Percentiles rank a stretch among this genome's conserved stretches.
Evolutionary conservation across 2,113 vertebrate species (phyloP).

Genomic region (Leiothrix lutea): DNA sequence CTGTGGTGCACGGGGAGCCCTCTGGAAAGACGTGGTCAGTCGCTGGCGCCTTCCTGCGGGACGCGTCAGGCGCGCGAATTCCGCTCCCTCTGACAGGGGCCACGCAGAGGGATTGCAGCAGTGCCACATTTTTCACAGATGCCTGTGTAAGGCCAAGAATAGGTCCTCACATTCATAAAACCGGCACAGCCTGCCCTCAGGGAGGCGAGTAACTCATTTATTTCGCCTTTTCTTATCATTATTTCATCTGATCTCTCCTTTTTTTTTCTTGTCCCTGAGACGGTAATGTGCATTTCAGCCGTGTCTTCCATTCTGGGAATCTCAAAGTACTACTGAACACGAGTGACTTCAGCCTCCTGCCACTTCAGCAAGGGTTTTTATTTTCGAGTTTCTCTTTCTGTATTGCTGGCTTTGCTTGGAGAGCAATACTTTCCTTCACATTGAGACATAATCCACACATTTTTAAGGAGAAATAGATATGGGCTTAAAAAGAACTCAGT

Average conservation of each 20-base stretch:
- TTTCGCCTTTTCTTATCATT: constrained; percentile 30
- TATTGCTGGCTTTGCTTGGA: background rate
- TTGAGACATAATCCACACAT: background rate
- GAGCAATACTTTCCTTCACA: background rate
- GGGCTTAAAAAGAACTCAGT: background rate
- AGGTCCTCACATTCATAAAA: constrained; percentile 43
- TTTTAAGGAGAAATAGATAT: background rate
- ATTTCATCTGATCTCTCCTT: background rate
- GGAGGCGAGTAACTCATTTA: background rate
- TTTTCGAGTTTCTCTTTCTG: background rate
- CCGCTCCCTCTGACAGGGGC: background rate
- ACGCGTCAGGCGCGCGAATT: background rate
- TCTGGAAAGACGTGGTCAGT: background rate
- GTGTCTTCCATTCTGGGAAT: background rate
- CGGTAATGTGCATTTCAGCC: background rate
- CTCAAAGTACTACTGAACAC: background rate
- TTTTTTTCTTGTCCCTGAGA: background rate
- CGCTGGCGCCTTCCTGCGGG: background rate
- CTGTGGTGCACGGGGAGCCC: background rate
- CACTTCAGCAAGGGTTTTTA: background rate
- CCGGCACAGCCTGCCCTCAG: background rate
- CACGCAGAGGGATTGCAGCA: background rate
- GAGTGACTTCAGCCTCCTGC: background rate
- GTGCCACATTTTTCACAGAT: background rate
- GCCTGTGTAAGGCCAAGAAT: background rate